Percentiles rank a stretch among this genome's conserved stretches.
Evolutionary conservation across 1,140 invertebrate genomes (phyloP).

Genomic region (Drosophila sechellia): DNA sequence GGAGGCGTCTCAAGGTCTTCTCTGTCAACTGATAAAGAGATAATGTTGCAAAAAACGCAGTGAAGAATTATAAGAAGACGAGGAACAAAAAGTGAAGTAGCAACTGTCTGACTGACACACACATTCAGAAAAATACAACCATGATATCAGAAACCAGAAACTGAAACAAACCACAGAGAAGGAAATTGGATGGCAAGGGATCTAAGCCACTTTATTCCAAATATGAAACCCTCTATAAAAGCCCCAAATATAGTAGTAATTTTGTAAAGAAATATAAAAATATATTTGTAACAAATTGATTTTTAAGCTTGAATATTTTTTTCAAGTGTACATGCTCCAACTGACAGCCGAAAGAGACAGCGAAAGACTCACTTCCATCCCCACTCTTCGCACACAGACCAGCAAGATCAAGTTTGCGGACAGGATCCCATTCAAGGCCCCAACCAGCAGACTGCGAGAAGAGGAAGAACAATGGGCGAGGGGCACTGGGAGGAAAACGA

Average conservation of each 20-base stretch:
- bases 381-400: conserved; percentile 27
- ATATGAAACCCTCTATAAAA: no score
- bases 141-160: conserved; percentile 55
- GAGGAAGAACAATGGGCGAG: conserved; percentile 42
- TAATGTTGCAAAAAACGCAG: conserved; percentile 55
- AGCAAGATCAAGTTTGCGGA: conserved; percentile 73
- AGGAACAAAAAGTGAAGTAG: conserved; percentile 28
- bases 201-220: not conserved
- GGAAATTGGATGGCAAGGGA: not conserved
- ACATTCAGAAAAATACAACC: conserved; percentile 15
- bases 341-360: conserved; percentile 43
- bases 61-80: conserved; percentile 28
- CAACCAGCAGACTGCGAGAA: conserved; percentile 50
- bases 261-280: no score
- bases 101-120: conserved; percentile 42
- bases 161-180: conserved; percentile 3
- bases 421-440: conserved; percentile 82
- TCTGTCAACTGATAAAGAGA: conserved; percentile 77
- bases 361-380: conserved; percentile 40
- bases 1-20: conserved; percentile 67
- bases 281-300: not conserved
- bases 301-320: not conserved
- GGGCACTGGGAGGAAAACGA: conserved; percentile 14
- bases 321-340: conserved; percentile 27
- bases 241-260: no score